Evolutionary conservation across 2,888 invertebrate species (phyloP).

Genomic region (Diarsia dahlii): DNA sequence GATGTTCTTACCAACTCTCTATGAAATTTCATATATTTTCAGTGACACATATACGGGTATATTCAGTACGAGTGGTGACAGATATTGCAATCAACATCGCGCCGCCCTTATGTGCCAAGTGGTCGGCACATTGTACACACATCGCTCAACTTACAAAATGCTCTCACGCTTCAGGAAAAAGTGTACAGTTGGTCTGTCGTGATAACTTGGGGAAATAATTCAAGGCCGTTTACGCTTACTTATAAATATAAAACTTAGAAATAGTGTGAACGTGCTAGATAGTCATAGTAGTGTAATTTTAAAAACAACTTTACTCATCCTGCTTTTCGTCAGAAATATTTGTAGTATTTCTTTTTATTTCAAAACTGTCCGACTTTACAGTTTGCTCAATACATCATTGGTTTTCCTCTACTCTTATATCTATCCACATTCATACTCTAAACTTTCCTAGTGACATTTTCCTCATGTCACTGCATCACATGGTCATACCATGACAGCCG

Average conservation of each 20-base stretch:
- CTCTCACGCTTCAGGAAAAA: conserved; percentile 1
- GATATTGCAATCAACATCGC: conserved; percentile 41
- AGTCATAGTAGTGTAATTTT: background rate
- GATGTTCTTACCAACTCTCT: background rate
- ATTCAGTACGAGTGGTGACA: conserved; percentile 25
- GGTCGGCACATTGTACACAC: conserved; percentile 7
- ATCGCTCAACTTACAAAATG: conserved; percentile 25
- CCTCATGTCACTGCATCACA: background rate
- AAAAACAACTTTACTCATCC: background rate
- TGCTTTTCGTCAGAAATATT: background rate
- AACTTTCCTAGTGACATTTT: background rate
- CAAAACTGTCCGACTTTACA: background rate
- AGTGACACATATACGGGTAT: background rate
- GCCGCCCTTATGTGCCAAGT: conserved; percentile 20
- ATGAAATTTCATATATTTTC: background rate
- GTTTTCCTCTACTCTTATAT: background rate
- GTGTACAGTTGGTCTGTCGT: background rate
- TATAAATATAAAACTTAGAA: background rate
- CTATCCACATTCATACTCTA: background rate
- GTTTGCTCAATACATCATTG: background rate
- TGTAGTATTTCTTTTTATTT: background rate
- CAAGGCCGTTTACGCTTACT: background rate
- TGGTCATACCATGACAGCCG: background rate
- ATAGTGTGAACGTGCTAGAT: background rate
- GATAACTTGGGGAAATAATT: background rate